Conservation (phyloP, 1,140 invertebrate species). For the Meloidogyne hapla region DNA sequence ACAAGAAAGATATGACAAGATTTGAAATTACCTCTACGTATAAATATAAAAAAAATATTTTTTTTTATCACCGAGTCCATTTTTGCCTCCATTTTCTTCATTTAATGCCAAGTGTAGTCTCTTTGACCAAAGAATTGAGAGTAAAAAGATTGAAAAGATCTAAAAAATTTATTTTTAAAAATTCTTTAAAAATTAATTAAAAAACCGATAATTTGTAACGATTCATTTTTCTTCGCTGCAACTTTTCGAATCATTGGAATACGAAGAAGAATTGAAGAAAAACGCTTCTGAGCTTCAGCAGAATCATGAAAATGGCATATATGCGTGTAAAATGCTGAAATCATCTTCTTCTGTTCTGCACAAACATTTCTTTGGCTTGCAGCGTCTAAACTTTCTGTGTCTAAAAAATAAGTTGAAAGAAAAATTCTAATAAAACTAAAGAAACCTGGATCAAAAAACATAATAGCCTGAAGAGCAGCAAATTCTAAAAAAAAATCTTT, state of each 20-base stretch:
- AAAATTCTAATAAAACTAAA: slow-evolving; percentile 20
- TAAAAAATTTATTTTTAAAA: slow-evolving; percentile 3
- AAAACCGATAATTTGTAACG: slow-evolving; percentile 54
- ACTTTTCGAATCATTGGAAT: slow-evolving; percentile 64
- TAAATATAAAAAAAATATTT: too few relatives aligned
- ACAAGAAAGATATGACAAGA: too few relatives aligned
- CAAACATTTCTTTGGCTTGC: slow-evolving; percentile 60
- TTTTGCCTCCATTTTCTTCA: neutral
- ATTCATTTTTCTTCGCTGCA: slow-evolving; percentile 63
- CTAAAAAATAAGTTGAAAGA: slow-evolving; percentile 46
- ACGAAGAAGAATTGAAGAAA: slow-evolving; percentile 55
- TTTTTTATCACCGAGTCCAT: neutral
- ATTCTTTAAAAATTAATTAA: slow-evolving; percentile 41
- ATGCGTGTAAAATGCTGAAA: slow-evolving; percentile 55
- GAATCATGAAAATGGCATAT: slow-evolving; percentile 45
- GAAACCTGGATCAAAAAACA: slow-evolving; percentile 63
- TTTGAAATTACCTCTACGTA: too few relatives aligned
- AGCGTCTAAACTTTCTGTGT: slow-evolving; percentile 62
- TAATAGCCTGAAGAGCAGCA: slow-evolving; percentile 60
- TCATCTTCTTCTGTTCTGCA: slow-evolving; percentile 61
- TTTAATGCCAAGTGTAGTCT: slow-evolving; percentile 56
- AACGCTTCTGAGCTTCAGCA: slow-evolving; percentile 51
- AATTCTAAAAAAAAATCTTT: slow-evolving; percentile 42
- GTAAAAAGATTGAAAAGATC: slow-evolving; percentile 63
- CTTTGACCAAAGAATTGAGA: slow-evolving; percentile 58